Conservation (phyloP, 2,888 invertebrate genomes). For the Autographa pulchrina region DNA sequence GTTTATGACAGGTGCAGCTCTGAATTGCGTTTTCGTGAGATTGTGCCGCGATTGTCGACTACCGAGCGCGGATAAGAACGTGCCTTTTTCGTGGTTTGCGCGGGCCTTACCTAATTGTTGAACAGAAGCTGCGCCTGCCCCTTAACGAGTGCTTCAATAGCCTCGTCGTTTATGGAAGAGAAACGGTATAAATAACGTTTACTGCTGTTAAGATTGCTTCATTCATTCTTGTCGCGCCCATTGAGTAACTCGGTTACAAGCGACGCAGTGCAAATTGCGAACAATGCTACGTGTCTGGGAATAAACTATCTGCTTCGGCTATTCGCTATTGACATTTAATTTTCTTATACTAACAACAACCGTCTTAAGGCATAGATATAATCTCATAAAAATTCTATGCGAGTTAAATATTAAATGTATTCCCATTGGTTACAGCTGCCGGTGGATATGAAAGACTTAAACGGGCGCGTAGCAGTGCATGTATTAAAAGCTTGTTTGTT, state of each 20-base stretch:
- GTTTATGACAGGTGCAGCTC: constrained; percentile 86
- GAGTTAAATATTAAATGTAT: constrained; percentile 51
- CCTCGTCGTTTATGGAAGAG: constrained; percentile 81
- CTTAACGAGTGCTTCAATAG: constrained; percentile 76
- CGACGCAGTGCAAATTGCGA: constrained; percentile 74
- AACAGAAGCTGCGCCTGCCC: constrained; percentile 83
- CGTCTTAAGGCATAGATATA: constrained; percentile 55
- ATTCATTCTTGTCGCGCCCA: constrained; percentile 83
- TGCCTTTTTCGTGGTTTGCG: constrained; percentile 68
- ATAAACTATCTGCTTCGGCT: constrained; percentile 72
- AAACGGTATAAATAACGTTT: constrained; percentile 82
- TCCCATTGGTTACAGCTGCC: constrained; percentile 51
- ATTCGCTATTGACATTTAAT: constrained; percentile 75
- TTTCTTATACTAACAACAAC: constrained; percentile 66
- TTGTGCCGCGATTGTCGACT: constrained; percentile 82
- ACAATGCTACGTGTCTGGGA: constrained; percentile 75
- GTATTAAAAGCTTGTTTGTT: constrained; percentile 60
- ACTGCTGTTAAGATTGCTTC: constrained; percentile 82
- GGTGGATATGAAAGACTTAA: constrained; percentile 67
- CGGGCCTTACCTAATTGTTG: constrained; percentile 80
- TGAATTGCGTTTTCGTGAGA: constrained; percentile 88
- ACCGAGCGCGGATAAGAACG: constrained; percentile 79
- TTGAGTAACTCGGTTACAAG: constrained; percentile 77
- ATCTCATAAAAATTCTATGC: constrained; percentile 52
- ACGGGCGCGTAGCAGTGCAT: constrained; percentile 58